phyloP scores from a whole-genome alignment of 2,888 invertebrate genomes.

The Dryomyza anilis region DNA sequence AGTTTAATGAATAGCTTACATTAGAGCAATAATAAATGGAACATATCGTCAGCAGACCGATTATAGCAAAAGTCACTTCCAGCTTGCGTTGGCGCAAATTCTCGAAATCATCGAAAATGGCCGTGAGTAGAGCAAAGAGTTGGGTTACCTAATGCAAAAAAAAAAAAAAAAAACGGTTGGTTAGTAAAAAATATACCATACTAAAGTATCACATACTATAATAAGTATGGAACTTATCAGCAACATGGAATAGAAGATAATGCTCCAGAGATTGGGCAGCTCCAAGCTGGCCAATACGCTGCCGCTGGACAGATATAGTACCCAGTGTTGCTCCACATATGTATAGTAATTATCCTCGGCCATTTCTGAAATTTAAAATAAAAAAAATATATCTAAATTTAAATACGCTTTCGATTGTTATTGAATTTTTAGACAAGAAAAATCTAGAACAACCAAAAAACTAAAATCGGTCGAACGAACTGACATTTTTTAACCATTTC shows the following conservation, averaged over 20 bases:
- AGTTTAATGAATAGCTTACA: no score
- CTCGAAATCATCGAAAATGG: constrained; percentile 55
- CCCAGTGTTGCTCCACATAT: constrained; percentile 24
- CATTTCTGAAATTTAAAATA: constrained; percentile 6
- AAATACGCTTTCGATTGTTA: no score
- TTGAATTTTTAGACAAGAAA: no score
- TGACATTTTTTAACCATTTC: no score
- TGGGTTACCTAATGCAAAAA: constrained; percentile 44
- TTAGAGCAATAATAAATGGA: constrained; percentile 49
- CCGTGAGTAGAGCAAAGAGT: constrained; percentile 46
- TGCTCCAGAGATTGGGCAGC: constrained; percentile 72
- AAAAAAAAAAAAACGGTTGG: neutral
- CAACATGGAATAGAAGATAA: constrained; percentile 75
- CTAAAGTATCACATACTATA: constrained; percentile 68
- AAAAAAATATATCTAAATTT: no score
- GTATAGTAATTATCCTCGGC: neutral
- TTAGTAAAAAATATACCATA: neutral
- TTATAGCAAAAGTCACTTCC: constrained; percentile 38
- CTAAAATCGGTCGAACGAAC: neutral
- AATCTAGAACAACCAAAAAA: neutral
- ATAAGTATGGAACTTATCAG: constrained; percentile 74
- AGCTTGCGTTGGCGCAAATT: constrained; percentile 41
- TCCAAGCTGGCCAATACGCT: constrained; percentile 31
- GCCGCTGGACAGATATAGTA: constrained; percentile 28
- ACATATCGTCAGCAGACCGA: constrained; percentile 36